Percentiles rank a stretch among this genome's conserved stretches.
Conservation (phyloP, 2,797 vertebrate species). For the Cyprinella venusta region DNA sequence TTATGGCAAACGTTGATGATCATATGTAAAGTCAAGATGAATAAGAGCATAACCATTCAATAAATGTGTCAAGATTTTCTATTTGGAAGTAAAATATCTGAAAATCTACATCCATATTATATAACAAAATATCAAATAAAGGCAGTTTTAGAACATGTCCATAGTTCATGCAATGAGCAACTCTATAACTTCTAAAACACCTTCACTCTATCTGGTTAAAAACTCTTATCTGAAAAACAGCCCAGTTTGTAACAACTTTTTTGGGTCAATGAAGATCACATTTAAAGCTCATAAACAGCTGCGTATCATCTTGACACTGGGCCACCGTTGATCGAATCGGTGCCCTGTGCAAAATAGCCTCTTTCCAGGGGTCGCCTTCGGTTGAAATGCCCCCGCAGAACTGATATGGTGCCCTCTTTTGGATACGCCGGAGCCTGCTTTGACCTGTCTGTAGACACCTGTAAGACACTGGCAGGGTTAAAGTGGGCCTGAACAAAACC, state of each 20-base stretch:
- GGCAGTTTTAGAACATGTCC: background rate
- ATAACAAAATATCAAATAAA: background rate
- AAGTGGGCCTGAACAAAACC: slow-evolving; percentile 57
- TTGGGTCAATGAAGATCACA: background rate
- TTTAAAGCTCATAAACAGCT: background rate
- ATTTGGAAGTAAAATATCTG: background rate
- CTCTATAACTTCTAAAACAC: background rate
- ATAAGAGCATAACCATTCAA: background rate
- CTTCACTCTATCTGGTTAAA: background rate
- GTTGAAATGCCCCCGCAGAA: background rate
- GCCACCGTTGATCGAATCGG: background rate
- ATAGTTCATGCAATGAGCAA: background rate
- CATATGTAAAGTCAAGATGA: background rate
- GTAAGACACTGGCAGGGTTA: slow-evolving; percentile 63
- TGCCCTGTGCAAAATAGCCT: background rate
- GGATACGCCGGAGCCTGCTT: background rate
- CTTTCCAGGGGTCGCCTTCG: background rate
- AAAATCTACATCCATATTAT: background rate
- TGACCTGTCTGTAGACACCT: background rate
- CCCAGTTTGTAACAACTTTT: background rate
- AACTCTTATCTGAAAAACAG: background rate
- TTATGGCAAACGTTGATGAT: background rate
- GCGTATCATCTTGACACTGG: background rate
- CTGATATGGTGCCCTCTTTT: background rate
- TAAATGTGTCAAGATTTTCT: background rate